A percentile compares a stretch with the other conserved stretches of the same genome.
phyloP scores from a whole-genome alignment of 64 coral and sea anemone genomes.

The Montipora capricornis region DNA sequence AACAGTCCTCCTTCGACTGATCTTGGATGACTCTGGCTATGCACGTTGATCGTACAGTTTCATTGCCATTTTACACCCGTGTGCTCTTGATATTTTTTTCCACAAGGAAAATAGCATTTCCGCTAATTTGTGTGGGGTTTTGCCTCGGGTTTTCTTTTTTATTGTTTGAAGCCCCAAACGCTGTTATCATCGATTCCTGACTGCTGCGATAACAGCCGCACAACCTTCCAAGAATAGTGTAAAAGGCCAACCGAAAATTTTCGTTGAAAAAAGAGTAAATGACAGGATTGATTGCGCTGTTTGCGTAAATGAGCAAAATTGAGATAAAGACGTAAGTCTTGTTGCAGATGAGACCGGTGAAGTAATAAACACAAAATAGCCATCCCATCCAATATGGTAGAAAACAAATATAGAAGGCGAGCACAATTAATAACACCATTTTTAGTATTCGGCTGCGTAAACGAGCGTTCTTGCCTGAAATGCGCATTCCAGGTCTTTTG shows the following conservation, averaged over 20 bases:
- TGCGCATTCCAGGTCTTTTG: conserved; percentile 21
- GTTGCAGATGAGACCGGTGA: conserved; percentile 11
- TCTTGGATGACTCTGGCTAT: too few species aligned
- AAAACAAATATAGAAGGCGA: conserved; percentile 74
- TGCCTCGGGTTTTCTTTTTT: too few species aligned
- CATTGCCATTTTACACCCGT: too few species aligned
- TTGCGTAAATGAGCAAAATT: conserved; percentile 70
- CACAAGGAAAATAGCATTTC: too few species aligned
- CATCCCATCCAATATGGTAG: conserved; percentile 86
- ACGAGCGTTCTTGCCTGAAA: conserved; percentile 17
- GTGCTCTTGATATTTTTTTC: too few species aligned
- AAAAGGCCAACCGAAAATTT: conserved; percentile 69
- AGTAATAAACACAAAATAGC: conserved; percentile 56
- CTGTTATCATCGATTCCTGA: not conserved
- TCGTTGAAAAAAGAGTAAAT: conserved; percentile 79
- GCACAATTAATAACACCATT: conserved; percentile 67
- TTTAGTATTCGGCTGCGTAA: conserved; percentile 56
- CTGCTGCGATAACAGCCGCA: not conserved
- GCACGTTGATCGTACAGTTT: too few species aligned
- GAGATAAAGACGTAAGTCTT: conserved; percentile 61
- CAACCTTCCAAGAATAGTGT: conserved; percentile 35
- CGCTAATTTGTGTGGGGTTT: too few species aligned
- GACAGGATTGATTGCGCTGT: conserved; percentile 70
- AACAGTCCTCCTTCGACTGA: too few species aligned
- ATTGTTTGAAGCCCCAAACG: too few species aligned